phyloP scores from a whole-genome alignment of 1,140 invertebrate genomes.

The Bombus impatiens region DNA sequence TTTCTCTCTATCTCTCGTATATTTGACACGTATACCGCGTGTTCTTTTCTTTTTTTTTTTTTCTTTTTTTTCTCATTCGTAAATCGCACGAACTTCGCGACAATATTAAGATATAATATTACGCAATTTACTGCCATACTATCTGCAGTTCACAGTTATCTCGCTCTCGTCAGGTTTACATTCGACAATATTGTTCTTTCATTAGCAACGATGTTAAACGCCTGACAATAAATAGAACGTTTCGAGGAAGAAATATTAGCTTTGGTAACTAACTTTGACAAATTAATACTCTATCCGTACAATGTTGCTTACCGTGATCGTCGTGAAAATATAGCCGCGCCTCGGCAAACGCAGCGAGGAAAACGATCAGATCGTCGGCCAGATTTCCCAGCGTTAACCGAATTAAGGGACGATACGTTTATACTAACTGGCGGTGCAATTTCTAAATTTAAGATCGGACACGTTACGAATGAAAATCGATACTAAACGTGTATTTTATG shows the following conservation, averaged over 20 bases:
- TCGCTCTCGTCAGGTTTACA: neutral
- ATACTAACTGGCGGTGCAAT: neutral
- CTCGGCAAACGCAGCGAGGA: neutral
- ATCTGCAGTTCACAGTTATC: neutral
- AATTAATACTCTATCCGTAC: neutral
- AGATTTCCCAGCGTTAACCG: neutral
- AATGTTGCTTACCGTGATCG: neutral
- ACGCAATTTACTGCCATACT: neutral
- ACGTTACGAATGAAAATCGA: neutral
- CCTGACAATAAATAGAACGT: neutral
- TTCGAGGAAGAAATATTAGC: neutral
- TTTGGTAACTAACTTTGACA: neutral
- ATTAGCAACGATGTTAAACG: neutral
- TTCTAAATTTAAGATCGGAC: neutral
- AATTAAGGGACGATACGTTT: neutral
- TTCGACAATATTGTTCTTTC: neutral
- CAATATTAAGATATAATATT: neutral
- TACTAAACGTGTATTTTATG: neutral
- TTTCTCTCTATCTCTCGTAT: neutral
- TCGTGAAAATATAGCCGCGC: neutral
- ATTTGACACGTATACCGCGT: fast-evolving
- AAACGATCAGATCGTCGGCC: neutral
- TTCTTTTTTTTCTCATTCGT: neutral
- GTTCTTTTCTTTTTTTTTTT: neutral
- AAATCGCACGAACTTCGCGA: neutral